A percentile compares a stretch with the other conserved stretches of the same genome.
phyloP scores from a whole-genome alignment of 1,140 invertebrate genomes.

The Mizuhopecten yessoensis region DNA sequence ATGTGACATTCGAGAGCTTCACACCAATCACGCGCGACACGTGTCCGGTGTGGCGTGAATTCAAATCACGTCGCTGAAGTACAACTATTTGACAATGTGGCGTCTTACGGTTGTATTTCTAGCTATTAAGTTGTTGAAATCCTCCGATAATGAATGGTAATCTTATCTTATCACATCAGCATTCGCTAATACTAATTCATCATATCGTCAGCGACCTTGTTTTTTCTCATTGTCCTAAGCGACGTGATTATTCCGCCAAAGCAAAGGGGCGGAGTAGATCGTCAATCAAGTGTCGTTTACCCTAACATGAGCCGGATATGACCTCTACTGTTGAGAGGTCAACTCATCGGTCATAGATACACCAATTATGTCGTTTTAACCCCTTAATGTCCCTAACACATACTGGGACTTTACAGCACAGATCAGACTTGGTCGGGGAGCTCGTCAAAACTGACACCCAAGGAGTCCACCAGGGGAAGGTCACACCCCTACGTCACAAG shows the following conservation, averaged over 20 bases:
- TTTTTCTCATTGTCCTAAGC: conserved; percentile 30
- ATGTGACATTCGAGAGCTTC: neutral
- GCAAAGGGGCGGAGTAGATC: conserved; percentile 9
- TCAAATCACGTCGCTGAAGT: neutral
- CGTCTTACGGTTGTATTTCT: neutral
- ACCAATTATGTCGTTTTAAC: neutral
- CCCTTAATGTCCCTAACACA: neutral
- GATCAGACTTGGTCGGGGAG: neutral
- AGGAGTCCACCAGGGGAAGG: neutral
- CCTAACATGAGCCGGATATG: neutral
- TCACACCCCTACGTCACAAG: neutral
- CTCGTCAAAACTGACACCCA: neutral
- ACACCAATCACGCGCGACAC: neutral
- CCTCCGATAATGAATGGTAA: neutral
- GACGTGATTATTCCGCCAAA: neutral
- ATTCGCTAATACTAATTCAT: neutral
- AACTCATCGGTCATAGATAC: conserved; percentile 16
- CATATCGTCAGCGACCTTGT: neutral
- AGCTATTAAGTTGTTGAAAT: conserved; percentile 28
- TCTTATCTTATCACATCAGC: conserved; percentile 3
- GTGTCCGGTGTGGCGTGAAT: neutral
- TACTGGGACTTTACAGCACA: neutral
- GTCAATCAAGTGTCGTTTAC: conserved; percentile 19
- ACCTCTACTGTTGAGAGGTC: neutral
- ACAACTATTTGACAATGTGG: neutral